Percentiles rank a stretch among this genome's conserved stretches.
These are phyloP conservation scores for Chelmon rostratus DNA, from an alignment of 2,797 vertebrate genomes.

Conservation along the genomic window DNA sequence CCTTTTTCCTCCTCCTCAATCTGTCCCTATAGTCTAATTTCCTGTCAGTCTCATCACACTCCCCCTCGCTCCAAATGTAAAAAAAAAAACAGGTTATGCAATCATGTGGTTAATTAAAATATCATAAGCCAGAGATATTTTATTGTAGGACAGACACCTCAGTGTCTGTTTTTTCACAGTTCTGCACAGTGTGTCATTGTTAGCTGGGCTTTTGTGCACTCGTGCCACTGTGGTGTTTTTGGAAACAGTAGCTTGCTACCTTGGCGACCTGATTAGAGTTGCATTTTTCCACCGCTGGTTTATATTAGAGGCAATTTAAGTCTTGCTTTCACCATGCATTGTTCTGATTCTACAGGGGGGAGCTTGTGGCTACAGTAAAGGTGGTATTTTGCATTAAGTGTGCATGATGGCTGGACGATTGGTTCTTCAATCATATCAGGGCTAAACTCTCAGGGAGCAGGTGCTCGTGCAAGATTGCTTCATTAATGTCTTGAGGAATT, in stretches of 20 bases:
- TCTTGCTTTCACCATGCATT: constrained; percentile 38
- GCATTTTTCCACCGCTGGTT: constrained; percentile 65
- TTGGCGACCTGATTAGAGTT: constrained; percentile 71
- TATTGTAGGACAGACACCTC: constrained; percentile 31
- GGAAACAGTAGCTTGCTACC: constrained; percentile 70
- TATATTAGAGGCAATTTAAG: constrained; percentile 60
- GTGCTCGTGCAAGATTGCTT: constrained; percentile 65
- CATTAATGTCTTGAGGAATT: constrained; percentile 58
- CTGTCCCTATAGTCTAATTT: constrained; percentile 55
- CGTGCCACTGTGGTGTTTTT: constrained; percentile 52
- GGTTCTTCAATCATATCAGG: constrained; percentile 49
- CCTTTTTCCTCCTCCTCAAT: constrained; percentile 30
- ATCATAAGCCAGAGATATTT: constrained; percentile 37
- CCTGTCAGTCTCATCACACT: constrained; percentile 28
- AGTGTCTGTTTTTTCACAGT: constrained; percentile 37
- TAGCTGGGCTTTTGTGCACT: constrained; percentile 30
- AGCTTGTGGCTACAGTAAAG: constrained; percentile 25
- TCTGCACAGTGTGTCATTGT: constrained; percentile 57
- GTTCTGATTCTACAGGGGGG: constrained; percentile 11
- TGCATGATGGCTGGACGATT: constrained; percentile 39
- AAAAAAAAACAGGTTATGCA: constrained; percentile 33
- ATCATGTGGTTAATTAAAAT: constrained; percentile 62
- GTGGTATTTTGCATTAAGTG: constrained; percentile 47
- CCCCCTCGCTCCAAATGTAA: constrained; percentile 12
- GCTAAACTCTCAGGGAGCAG: constrained; percentile 60